Base-by-base conservation (phyloP, 2,797 vertebrate genomes). In the Halcyon smyrnensis region DNA sequence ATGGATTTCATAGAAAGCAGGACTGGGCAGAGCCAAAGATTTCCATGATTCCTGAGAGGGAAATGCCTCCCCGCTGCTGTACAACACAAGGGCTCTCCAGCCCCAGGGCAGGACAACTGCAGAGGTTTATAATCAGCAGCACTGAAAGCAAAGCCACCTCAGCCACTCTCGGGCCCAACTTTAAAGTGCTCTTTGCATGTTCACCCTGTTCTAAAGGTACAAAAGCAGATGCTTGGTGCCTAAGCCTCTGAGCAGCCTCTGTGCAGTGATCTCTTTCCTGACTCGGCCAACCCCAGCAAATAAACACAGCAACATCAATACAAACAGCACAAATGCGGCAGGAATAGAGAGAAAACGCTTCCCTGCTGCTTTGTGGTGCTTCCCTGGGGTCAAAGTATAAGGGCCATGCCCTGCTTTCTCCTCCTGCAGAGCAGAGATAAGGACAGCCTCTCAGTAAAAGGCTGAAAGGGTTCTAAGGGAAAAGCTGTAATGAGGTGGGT, bases 1-100 rank as follows among this genome's bases (percentile, higher is more conserved):
- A 77, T 14, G 1, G 9, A 39, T 64, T 69, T 57, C n/a, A 19
- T 0, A 74, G 11, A 46, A 59, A 86, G 82, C 16, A 25, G n/a
- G 4, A 14, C 0, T 20, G 51, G 45, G 7, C 50, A 74, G 39
- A 75, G n/a, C 21, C 8, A 25, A 11, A 27, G 73, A 56, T 62
- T 64, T n/a, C 30, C 46, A 8, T 23, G 13, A 19, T 2, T 50
- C 30, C 56, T n/a, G 18, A 14, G 36, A 70, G 12, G 15, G 50
- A 64, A 34, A 11, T 36, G 41, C 21, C 18, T 16, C 19, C 23
- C 1, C 0, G 27, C 30, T 25, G 23, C 36, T 11, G 4, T 1
- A 18, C 56, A 45, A 24, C 36, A 13, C 21, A 20, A 41, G 41
- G 0, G 3, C 21, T 28, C 65, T 25, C 32, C 54, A 51, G 65